Evolutionary conservation across 2,888 invertebrate genomes (phyloP), one percentile per base, ranked within the genome.

Genomic region (Drosophila pseudotakahashii): DNA sequence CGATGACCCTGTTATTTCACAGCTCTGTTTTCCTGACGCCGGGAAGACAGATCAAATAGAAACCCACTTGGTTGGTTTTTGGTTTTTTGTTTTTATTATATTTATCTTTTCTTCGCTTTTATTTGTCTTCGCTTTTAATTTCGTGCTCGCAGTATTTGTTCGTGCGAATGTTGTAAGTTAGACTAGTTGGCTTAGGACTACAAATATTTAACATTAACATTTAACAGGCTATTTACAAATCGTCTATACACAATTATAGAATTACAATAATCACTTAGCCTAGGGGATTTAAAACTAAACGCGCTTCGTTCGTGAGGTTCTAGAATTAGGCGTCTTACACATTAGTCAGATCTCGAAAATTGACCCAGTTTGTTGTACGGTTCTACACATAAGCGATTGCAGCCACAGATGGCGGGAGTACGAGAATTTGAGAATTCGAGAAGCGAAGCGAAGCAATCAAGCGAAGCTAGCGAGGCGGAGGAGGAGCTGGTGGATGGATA

Each of bases 301-400:
- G 73, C 69, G 64, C 60, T 61, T 75, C 41, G 63, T 68, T 63
- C 54, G 19, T 68, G 84, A 73, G 71, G 73, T 81, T 77, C 87
- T 84, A 77, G 68, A 81, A 64, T 68, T 77, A 83, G 71, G 62
- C 82, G 82, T 78, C 88, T 87, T 85, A 88, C 42, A 71, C 62
- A 67, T 62, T 82, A 84, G 52, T 77, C 78, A 89, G 87, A 89
- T 87, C 87, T 78, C 66, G 68, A 79, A 81, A 85, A 83, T 85
- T 83, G 85, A 83, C 85, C 86, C 79, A 86, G 78, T 79, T 80
- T 73, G 54, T 68, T 63, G 44, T 69, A 72, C 55, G 72, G 54
- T 50, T 47, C 30, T 67, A 60, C 54, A 60, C 54, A 52, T 47
- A 47, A 32, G 69, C 69, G 55, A 23, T 45, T 55, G 44, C 62